phyloP scores from a whole-genome alignment of 2,797 vertebrate genomes.

The Gobionotothen gibberifrons region DNA sequence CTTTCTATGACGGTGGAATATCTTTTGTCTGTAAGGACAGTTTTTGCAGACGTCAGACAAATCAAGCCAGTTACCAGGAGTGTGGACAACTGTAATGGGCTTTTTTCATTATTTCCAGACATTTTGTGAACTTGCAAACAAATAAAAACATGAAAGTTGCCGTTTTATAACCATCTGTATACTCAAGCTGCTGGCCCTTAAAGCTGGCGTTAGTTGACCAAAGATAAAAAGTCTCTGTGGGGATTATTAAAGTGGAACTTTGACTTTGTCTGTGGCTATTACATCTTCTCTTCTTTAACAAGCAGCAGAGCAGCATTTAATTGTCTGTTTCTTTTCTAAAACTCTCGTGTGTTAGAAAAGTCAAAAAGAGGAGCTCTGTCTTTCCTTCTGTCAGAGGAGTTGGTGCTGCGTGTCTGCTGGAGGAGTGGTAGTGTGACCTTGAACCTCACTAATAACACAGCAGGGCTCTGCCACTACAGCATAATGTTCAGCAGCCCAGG shows the following conservation, averaged over 20 bases:
- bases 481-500: not conserved
- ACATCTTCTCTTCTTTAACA: not conserved
- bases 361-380: not conserved
- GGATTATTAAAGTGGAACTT: slow-evolving; percentile 16
- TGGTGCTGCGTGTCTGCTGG: not conserved
- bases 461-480: not conserved
- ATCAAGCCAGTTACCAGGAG: too few relatives aligned
- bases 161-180: not conserved
- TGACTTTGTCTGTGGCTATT: not conserved
- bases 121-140: too few relatives aligned
- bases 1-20: too few relatives aligned
- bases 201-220: not conserved
- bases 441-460: slow-evolving; percentile 17
- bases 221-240: not conserved
- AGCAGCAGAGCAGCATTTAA: not conserved
- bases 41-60: too few relatives aligned
- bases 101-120: too few relatives aligned
- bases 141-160: not conserved
- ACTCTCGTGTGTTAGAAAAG: not conserved
- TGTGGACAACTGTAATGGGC: too few relatives aligned
- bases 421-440: slow-evolving; percentile 18
- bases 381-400: not conserved
- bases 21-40: not conserved
- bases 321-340: not conserved
- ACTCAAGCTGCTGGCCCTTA: not conserved